phyloP scores from a whole-genome alignment of 2,797 vertebrate genomes.

The Silurus aristotelis region DNA sequence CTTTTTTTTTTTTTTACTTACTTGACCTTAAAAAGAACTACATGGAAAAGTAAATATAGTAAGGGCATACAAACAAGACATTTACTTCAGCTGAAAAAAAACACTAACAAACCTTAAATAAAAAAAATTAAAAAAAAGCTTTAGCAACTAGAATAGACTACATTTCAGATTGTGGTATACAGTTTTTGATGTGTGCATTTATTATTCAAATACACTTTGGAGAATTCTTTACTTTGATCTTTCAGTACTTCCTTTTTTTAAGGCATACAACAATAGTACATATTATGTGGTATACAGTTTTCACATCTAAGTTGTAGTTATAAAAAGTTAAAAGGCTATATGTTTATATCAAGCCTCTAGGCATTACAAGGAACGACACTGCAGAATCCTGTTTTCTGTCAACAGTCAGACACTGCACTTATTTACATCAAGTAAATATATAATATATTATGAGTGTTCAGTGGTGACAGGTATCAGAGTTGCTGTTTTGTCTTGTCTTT shows the following conservation, averaged over 20 bases:
- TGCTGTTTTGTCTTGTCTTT: constrained; percentile 12
- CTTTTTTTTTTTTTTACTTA: neutral
- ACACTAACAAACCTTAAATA: neutral
- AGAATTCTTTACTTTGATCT: neutral
- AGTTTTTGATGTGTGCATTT: neutral
- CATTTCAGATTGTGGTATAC: neutral
- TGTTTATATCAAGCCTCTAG: constrained; percentile 53
- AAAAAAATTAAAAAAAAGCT: neutral
- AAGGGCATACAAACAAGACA: neutral
- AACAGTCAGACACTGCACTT: neutral
- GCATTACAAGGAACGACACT: constrained; percentile 48
- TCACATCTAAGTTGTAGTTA: neutral
- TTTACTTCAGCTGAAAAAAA: constrained; percentile 3
- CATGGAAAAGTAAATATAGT: neutral
- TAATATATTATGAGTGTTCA: neutral
- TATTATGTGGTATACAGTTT: neutral
- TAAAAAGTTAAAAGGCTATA: constrained; percentile 7
- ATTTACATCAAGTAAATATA: constrained; percentile 14
- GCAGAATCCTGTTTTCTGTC: constrained; percentile 62
- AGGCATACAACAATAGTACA: neutral
- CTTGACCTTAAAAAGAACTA: neutral
- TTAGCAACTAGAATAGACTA: neutral
- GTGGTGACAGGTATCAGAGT: neutral
- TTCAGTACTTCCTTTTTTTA: neutral
- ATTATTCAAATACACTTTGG: constrained; percentile 9